Conservation (phyloP, 2,113 vertebrate species). For the Budorcas taxicolor region DNA sequence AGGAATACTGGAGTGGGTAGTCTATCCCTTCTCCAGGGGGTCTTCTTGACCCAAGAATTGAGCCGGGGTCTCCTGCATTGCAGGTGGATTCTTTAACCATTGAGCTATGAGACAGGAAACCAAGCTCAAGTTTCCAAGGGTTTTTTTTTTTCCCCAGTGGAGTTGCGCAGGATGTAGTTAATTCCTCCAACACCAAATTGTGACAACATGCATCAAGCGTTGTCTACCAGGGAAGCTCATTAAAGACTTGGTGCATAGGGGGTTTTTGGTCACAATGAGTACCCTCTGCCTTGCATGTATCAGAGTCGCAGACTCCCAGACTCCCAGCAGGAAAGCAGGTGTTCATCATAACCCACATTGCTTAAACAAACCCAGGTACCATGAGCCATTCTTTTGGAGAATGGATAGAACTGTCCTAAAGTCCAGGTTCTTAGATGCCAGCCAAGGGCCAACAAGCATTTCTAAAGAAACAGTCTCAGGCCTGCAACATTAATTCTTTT, state of each 20-base stretch:
- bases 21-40: neutral
- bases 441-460: neutral
- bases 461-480: neutral
- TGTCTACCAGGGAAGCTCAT: neutral
- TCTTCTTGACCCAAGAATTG: neutral
- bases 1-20: neutral
- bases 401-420: neutral
- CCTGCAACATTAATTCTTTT: neutral
- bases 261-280: neutral
- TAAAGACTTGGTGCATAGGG: neutral
- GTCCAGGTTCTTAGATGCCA: neutral
- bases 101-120: neutral
- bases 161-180: neutral
- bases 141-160: neutral
- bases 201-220: neutral
- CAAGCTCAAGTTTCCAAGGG: neutral
- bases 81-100: neutral
- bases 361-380: neutral
- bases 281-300: neutral
- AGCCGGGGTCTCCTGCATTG: neutral
- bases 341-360: neutral
- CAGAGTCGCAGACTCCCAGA: neutral
- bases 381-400: neutral
- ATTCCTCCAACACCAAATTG: neutral
- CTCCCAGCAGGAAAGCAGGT: neutral